phyloP scores from a whole-genome alignment of 1,140 invertebrate species.

The Cephus cinctus region DNA sequence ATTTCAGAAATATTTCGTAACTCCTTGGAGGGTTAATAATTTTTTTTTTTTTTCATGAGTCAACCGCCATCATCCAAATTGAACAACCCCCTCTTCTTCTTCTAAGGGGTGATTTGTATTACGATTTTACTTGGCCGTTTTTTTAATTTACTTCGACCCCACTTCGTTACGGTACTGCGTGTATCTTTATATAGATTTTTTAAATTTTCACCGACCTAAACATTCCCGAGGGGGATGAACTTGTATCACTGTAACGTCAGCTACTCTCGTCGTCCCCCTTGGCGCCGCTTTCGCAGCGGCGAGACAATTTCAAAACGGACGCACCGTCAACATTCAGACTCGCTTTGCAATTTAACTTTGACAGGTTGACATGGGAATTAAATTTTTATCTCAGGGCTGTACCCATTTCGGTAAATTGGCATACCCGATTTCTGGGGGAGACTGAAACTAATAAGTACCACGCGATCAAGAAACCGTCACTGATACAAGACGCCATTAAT shows the following conservation, averaged over 20 bases:
- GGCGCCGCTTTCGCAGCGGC: neutral
- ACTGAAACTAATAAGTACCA: too few species aligned
- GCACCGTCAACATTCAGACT: too few species aligned
- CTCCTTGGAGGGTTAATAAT: slow-evolving; percentile 20
- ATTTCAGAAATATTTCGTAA: neutral
- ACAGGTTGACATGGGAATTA: too few species aligned
- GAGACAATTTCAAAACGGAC: too few species aligned
- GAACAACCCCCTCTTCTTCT: neutral
- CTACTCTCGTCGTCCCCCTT: neutral
- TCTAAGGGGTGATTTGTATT: slow-evolving; percentile 5
- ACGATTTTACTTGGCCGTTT: neutral
- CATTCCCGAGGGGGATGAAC: neutral
- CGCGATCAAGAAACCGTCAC: too few species aligned
- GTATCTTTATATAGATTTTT: neutral
- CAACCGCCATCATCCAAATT: slow-evolving; percentile 12
- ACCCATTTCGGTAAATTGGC: too few species aligned
- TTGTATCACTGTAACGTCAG: neutral
- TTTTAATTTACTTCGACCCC: neutral
- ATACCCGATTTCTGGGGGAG: too few species aligned
- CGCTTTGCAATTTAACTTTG: too few species aligned
- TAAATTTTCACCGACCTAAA: neutral
- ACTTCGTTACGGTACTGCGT: neutral
- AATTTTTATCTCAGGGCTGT: too few species aligned
- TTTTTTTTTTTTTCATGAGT: slow-evolving; percentile 20
- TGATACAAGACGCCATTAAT: too few species aligned